phyloP scores from a whole-genome alignment of 2,797 vertebrate species.

The Periparus ater region DNA sequence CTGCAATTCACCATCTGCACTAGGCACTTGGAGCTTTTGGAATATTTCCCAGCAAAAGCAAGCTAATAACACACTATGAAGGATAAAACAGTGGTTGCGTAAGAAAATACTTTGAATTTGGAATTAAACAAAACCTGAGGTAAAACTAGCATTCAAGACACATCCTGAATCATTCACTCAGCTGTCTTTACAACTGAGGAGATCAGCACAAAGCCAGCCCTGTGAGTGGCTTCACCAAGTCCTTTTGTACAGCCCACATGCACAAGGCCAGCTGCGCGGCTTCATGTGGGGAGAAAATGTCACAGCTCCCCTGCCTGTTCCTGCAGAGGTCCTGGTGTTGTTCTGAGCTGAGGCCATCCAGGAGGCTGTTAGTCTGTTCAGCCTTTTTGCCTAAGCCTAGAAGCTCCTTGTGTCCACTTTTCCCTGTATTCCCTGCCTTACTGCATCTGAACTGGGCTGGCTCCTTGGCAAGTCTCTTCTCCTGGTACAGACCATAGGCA shows the following conservation, averaged over 20 bases:
- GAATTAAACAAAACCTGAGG: not conserved
- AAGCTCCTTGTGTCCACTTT: not conserved
- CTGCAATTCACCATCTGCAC: not conserved
- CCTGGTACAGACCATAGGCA: accelerated
- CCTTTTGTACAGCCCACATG: accelerated
- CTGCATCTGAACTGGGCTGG: not conserved
- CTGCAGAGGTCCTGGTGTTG: not conserved
- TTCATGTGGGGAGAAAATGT: not conserved
- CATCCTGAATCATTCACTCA: not conserved
- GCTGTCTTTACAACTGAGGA: not conserved
- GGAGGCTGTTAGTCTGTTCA: not conserved
- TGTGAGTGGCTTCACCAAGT: not conserved
- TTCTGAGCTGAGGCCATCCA: not conserved
- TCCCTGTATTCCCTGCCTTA: not conserved
- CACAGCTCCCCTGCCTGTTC: not conserved
- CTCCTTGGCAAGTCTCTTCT: not conserved
- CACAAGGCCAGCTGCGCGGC: not conserved
- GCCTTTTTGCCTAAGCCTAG: not conserved
- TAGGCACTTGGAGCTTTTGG: not conserved
- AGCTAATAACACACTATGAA: not conserved
- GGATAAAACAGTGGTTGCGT: not conserved
- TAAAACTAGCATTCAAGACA: not conserved
- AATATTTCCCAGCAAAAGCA: not conserved
- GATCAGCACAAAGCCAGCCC: not conserved
- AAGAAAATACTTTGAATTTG: not conserved